Conservation (phyloP, 2,797 vertebrate genomes). For the Falco peregrinus region DNA sequence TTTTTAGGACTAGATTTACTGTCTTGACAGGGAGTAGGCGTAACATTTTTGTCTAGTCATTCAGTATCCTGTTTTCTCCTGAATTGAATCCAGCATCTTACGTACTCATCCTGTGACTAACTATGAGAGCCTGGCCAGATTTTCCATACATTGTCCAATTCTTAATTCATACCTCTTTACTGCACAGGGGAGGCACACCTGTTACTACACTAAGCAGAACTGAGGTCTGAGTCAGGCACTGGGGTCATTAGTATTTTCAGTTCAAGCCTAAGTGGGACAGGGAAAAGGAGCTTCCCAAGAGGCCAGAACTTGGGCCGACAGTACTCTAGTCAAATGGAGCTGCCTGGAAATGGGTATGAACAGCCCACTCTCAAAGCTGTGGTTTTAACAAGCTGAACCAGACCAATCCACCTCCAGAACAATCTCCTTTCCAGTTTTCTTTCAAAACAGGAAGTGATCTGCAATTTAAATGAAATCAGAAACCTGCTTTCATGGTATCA, state of each 20-base stretch:
- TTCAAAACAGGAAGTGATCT: slow-evolving; percentile 30
- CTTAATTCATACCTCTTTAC: background rate
- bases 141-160: background rate
- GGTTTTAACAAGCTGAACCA: slow-evolving; percentile 23
- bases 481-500: background rate
- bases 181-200: background rate
- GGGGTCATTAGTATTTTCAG: background rate
- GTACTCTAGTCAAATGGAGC: background rate
- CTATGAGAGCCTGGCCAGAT: background rate
- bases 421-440: background rate
- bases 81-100: slow-evolving; percentile 12
- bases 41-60: slow-evolving; percentile 43
- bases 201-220: background rate
- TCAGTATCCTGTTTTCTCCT: slow-evolving; percentile 47
- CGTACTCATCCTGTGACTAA: slow-evolving; percentile 24
- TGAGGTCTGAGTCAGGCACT: background rate
- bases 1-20: slow-evolving; percentile 8
- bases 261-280: background rate
- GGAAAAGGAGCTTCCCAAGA: background rate
- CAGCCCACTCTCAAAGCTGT: slow-evolving; percentile 19
- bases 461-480: slow-evolving; percentile 5
- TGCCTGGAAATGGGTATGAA: slow-evolving; percentile 16
- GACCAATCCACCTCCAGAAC: slow-evolving; percentile 31
- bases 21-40: slow-evolving; percentile 9
- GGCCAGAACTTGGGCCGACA: background rate